Evolutionary conservation across 2,113 vertebrate genomes (phyloP).

Genomic region (Laticauda colubrina): DNA sequence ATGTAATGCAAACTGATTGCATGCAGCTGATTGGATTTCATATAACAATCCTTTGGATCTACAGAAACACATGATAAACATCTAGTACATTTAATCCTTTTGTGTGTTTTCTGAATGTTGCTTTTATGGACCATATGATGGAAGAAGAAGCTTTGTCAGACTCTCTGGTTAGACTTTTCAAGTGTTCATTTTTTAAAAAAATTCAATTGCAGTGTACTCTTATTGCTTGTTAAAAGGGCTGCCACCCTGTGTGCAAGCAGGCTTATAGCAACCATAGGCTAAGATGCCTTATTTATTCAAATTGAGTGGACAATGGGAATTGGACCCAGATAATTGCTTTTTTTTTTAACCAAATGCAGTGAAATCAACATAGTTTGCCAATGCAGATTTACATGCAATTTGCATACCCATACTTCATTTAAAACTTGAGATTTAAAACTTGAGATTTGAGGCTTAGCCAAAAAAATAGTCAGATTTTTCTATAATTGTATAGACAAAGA

Average conservation of each 20-base stretch:
- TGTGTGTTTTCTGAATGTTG: not conserved
- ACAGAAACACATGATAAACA: not conserved
- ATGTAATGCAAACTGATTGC: not conserved
- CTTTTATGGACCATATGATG: not conserved
- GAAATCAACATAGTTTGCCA: not conserved
- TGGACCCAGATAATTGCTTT: not conserved
- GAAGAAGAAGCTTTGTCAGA: not conserved
- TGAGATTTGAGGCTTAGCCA: not conserved
- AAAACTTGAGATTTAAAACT: not conserved
- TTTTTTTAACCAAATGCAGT: not conserved
- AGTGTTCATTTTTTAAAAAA: not conserved
- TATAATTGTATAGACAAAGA: not conserved
- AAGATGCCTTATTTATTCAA: not conserved
- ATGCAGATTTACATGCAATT: not conserved
- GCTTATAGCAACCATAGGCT: not conserved
- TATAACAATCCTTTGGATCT: not conserved
- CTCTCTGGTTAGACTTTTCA: not conserved
- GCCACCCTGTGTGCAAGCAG: not conserved
- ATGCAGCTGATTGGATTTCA: not conserved
- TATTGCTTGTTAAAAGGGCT: not conserved
- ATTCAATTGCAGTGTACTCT: not conserved
- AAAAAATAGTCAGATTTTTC: not conserved
- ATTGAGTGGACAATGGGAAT: not conserved
- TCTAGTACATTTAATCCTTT: not conserved
- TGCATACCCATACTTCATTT: not conserved